Percentiles rank a stretch among this genome's conserved stretches.
phyloP scores from a whole-genome alignment of 2,113 vertebrate genomes.

The Campylomormyrus tamandua region DNA sequence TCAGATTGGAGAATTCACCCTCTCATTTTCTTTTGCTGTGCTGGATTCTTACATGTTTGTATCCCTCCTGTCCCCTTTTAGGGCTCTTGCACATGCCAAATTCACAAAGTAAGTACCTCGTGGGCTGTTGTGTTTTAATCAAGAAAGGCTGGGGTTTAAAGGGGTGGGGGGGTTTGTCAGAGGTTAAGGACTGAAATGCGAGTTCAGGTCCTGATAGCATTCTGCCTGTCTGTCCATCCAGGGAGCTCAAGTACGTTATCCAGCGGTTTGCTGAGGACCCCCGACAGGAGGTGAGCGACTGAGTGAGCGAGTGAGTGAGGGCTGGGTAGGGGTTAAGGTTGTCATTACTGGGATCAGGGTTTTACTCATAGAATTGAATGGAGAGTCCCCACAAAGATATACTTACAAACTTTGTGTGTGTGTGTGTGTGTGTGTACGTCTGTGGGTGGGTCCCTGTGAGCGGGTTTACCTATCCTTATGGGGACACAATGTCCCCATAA shows the following conservation, averaged over 20 bases:
- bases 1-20: not conserved
- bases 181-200: too few relatives aligned
- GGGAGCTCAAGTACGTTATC: conserved; percentile 95
- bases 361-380: not conserved
- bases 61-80: not conserved
- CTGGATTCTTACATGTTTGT: not conserved
- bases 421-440: too few relatives aligned
- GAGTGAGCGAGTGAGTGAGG: too few relatives aligned
- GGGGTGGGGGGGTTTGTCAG: not conserved
- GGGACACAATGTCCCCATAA: too few relatives aligned
- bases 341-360: not conserved
- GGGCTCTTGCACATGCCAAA: not conserved
- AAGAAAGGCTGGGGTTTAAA: not conserved
- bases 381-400: not conserved
- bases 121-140: conserved; percentile 7
- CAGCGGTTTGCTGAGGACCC: conserved; percentile 97
- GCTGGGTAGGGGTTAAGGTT: not conserved
- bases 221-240: conserved; percentile 43
- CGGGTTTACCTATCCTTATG: too few relatives aligned
- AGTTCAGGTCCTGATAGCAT: not conserved
- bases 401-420: too few relatives aligned
- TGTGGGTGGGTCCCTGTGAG: not conserved
- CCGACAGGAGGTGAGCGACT: conserved; percentile 78
- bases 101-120: conserved; percentile 20
- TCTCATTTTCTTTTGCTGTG: not conserved